Evolutionary conservation across 2,113 vertebrate species (phyloP).

Genomic region (Coryphaenoides rupestris): DNA sequence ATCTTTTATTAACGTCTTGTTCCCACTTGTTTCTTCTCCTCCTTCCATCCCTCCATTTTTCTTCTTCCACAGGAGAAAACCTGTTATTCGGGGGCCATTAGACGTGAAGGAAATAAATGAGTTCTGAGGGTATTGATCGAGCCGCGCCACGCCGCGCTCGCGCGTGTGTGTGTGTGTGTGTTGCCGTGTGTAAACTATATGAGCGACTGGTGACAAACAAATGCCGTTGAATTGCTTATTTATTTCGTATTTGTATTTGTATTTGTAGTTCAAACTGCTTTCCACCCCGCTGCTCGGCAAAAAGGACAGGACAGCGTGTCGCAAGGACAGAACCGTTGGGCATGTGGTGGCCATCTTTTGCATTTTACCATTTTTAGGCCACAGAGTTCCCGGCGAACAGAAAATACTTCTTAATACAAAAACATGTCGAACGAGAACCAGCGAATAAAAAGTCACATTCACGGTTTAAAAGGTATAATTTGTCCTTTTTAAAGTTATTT

Average conservation of each 20-base stretch:
- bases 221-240: conserved; percentile 17
- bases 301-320: too few species aligned
- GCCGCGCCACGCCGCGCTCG: too few species aligned
- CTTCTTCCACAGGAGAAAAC: background rate
- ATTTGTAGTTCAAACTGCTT: conserved; percentile 1
- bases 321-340: background rate
- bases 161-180: too few species aligned
- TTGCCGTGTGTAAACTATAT: conserved; percentile 38
- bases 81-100: background rate
- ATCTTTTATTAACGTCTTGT: background rate
- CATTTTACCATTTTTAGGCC: too few species aligned
- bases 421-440: too few species aligned
- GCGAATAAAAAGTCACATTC: too few species aligned
- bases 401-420: too few species aligned
- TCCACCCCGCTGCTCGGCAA: too few species aligned
- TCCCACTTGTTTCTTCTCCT: background rate
- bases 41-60: background rate
- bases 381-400: too few species aligned
- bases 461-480: too few species aligned
- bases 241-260: conserved; percentile 4
- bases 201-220: conserved; percentile 23
- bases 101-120: conserved; percentile 24
- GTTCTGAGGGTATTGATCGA: conserved; percentile 19
- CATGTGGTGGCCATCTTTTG: background rate
- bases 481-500: too few species aligned